These are phyloP conservation scores for Schizaphis graminum DNA, from an alignment of 2,888 invertebrate species.

Conservation along the genomic window DNA sequence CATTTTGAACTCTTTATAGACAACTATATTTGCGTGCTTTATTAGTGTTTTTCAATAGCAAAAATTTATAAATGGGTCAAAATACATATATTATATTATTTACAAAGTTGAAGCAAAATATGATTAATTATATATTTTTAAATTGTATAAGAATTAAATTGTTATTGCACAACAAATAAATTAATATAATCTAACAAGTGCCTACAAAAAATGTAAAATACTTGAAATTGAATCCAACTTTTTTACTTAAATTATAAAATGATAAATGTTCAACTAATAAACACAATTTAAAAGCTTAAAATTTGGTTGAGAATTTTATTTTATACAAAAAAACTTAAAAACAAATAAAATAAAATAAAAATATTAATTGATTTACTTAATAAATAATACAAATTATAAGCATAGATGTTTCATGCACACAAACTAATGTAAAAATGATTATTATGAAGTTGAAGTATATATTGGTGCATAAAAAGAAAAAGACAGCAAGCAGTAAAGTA, in stretches of 20 bases:
- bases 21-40: too few species aligned
- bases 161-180: neutral
- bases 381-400: neutral
- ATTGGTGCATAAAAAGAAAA: constrained; percentile 4
- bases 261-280: neutral
- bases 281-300: neutral
- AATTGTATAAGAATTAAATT: neutral
- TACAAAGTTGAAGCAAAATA: neutral
- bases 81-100: constrained; percentile 47
- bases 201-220: neutral
- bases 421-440: neutral
- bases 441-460: constrained; percentile 1
- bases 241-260: neutral
- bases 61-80: too few species aligned
- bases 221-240: neutral
- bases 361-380: neutral
- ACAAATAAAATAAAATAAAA: neutral
- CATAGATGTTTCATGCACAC: neutral
- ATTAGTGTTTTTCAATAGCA: too few species aligned
- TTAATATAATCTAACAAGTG: neutral
- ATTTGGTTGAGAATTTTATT: neutral
- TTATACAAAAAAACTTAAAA: neutral
- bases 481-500: neutral
- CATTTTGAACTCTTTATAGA: too few species aligned
- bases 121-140: neutral